A percentile compares a stretch with the other conserved stretches of the same genome.
Evolutionary conservation across 1,140 invertebrate species (phyloP).

Genomic region (Leptonema lineaticorne): DNA sequence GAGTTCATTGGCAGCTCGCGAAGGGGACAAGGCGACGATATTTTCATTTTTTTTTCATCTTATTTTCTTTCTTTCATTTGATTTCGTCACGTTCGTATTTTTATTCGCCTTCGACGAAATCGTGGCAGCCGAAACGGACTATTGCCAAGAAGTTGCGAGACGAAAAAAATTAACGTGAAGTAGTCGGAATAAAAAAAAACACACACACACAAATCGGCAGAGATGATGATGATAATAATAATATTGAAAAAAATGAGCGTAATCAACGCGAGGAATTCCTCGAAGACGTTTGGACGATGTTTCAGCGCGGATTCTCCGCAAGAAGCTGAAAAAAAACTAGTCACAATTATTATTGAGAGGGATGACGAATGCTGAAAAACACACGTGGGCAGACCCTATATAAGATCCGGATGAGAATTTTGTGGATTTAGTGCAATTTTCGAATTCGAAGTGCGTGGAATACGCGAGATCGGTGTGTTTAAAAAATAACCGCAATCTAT

Average conservation of each 20-base stretch:
- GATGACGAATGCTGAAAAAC: constrained; percentile 12
- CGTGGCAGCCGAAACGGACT: background rate
- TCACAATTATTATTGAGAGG: constrained; percentile 18
- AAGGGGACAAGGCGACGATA: background rate
- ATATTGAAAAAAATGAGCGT: background rate
- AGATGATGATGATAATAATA: too few relatives aligned
- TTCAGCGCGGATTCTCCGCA: constrained; percentile 4
- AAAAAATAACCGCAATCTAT: background rate
- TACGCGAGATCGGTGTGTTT: too few relatives aligned
- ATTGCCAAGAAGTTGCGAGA: background rate
- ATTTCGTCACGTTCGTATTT: background rate
- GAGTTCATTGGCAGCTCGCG: background rate
- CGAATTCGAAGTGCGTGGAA: background rate
- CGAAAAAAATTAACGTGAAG: background rate
- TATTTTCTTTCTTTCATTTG: background rate
- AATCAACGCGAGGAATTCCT: constrained; percentile 11
- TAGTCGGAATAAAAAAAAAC: background rate
- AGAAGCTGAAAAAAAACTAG: constrained; percentile 11
- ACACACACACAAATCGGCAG: too few relatives aligned
- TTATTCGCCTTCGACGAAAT: background rate
- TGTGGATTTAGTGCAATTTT: constrained; percentile 8
- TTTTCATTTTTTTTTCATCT: too few relatives aligned
- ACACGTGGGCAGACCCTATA: constrained; percentile 12
- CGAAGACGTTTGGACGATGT: constrained; percentile 13
- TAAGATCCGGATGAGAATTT: background rate